phyloP scores from a whole-genome alignment of 2,113 vertebrate species.

The Spheniscus mendiculus region DNA sequence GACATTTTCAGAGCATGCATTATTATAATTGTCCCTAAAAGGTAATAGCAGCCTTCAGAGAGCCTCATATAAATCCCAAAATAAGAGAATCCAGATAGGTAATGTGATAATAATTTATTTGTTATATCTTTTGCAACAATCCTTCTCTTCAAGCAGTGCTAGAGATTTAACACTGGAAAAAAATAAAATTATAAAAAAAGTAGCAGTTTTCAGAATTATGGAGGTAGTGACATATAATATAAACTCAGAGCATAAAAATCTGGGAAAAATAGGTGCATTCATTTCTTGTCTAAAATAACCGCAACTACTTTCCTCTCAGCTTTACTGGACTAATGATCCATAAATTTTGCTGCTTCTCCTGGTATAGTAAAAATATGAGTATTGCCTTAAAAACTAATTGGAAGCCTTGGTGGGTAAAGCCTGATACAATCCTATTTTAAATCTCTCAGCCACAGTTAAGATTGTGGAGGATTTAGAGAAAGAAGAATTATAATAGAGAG shows the following conservation, averaged over 20 bases:
- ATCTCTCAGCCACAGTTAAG: not conserved
- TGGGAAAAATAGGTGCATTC: conserved; percentile 25
- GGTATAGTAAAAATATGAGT: conserved; percentile 8
- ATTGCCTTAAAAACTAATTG: conserved; percentile 59
- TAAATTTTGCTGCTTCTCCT: conserved; percentile 40
- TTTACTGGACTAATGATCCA: conserved; percentile 49
- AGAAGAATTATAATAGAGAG: not conserved
- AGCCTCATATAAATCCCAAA: not conserved
- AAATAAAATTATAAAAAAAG: not conserved
- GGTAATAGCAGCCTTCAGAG: not conserved
- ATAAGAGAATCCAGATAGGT: not conserved
- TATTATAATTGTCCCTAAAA: not conserved
- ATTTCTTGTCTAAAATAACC: conserved; percentile 1
- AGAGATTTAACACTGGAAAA: not conserved
- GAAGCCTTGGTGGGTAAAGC: conserved; percentile 18
- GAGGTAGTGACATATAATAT: not conserved
- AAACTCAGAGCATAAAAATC: conserved; percentile 20
- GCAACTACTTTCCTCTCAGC: conserved; percentile 2
- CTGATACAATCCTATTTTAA: conserved; percentile 31
- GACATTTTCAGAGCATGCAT: not conserved
- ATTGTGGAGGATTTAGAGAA: not conserved
- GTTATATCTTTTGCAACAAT: not conserved
- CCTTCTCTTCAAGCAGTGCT: not conserved
- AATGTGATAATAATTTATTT: not conserved
- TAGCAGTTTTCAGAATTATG: not conserved